These are phyloP conservation scores for Ectemnius continuus DNA, from an alignment of 2,888 invertebrate species.

Conservation along the genomic window DNA sequence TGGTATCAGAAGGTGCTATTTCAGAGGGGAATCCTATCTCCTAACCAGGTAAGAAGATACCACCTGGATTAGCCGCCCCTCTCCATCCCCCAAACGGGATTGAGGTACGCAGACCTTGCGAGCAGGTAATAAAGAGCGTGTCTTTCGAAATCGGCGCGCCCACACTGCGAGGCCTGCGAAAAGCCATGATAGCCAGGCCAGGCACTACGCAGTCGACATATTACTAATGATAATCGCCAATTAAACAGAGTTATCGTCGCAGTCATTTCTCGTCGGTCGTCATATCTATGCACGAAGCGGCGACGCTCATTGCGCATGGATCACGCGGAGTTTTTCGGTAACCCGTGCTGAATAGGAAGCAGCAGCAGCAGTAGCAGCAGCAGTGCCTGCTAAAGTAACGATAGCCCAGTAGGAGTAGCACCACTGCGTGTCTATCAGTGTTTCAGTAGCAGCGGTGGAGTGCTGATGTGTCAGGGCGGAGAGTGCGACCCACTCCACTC, in stretches of 20 bases:
- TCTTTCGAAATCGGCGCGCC: conserved; percentile 2
- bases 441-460: background rate
- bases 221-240: conserved; percentile 43
- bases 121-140: background rate
- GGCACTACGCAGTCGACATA: conserved; percentile 18
- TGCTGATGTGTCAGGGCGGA: conserved; percentile 1
- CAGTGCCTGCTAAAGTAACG: background rate
- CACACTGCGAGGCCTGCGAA: conserved; percentile 9
- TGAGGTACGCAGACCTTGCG: too few species aligned
- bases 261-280: background rate
- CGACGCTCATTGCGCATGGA: conserved; percentile 19
- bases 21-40: conserved; percentile 40
- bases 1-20: conserved; percentile 40
- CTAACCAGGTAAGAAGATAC: conserved; percentile 52
- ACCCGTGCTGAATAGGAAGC: conserved; percentile 1
- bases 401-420: conserved; percentile 1
- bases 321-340: conserved; percentile 6
- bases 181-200: conserved; percentile 18
- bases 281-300: conserved; percentile 1
- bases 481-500: background rate
- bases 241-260: conserved; percentile 39
- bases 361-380: conserved; percentile 8
- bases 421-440: background rate
- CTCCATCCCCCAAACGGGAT: too few species aligned
- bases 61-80: too few species aligned